A percentile compares a stretch with the other conserved stretches of the same genome.
phyloP scores from a whole-genome alignment of 2,888 invertebrate genomes.

The Venusia cambrica region DNA sequence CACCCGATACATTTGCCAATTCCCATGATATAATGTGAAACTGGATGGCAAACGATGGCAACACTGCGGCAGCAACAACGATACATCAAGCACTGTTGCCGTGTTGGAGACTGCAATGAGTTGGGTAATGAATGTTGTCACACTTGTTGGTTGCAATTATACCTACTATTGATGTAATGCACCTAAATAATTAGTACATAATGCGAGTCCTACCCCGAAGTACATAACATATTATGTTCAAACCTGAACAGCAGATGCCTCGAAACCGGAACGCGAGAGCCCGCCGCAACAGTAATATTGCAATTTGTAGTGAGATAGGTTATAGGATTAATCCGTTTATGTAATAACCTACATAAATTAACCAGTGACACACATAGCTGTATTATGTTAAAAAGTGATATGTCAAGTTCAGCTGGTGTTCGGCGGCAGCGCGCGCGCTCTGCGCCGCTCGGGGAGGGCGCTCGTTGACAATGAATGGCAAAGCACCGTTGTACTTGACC shows the following conservation, averaged over 20 bases:
- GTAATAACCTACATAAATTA: conserved; percentile 34
- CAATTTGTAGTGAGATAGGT: conserved; percentile 1
- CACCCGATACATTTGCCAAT: conserved; percentile 41
- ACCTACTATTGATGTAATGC: conserved; percentile 56
- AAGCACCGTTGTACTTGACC: conserved; percentile 80
- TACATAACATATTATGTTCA: conserved; percentile 14
- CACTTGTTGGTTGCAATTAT: conserved; percentile 68
- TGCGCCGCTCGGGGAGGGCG: conserved; percentile 34
- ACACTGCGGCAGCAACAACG: conserved; percentile 41
- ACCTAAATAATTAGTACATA: conserved; percentile 36
- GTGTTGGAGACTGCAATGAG: conserved; percentile 56
- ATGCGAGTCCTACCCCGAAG: conserved; percentile 12
- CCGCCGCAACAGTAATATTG: conserved; percentile 4
- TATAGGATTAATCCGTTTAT: conserved; percentile 22
- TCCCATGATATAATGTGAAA: conserved; percentile 45
- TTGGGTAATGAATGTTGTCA: conserved; percentile 75
- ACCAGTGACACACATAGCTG: conserved; percentile 53
- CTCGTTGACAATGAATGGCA: conserved; percentile 76
- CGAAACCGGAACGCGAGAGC: conserved; percentile 19
- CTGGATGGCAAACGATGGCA: conserved; percentile 50
- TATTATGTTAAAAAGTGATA: conserved; percentile 63
- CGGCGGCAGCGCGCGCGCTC: conserved; percentile 58
- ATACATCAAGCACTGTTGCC: conserved; percentile 60
- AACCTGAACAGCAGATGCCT: conserved; percentile 30
- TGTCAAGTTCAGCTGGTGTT: conserved; percentile 75